Conservation (phyloP, 2,113 vertebrate species). For the Python bivittatus region DNA sequence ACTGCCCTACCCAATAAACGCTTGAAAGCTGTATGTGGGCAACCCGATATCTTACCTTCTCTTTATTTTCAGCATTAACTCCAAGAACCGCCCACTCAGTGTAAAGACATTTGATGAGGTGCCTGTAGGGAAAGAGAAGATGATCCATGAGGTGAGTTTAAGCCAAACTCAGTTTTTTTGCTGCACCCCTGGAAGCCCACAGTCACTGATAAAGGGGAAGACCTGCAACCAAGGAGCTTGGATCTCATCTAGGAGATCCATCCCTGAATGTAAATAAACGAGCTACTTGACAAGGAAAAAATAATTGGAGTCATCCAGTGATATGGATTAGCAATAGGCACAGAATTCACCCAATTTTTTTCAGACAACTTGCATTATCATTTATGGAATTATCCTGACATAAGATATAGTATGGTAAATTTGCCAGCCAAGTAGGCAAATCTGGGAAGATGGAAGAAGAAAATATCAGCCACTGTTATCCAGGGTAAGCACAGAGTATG, state of each 20-base stretch:
- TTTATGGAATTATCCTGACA: neutral
- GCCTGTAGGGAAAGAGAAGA: constrained; percentile 78
- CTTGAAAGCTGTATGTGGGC: neutral
- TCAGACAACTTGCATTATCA: neutral
- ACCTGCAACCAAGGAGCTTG: neutral
- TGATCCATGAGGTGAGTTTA: constrained; percentile 76
- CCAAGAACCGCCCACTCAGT: constrained; percentile 84
- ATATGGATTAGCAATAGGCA: neutral
- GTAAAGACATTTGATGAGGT: constrained; percentile 91
- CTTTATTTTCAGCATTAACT: constrained; percentile 65
- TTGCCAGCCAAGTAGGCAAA: neutral
- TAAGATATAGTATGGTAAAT: neutral
- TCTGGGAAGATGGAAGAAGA: neutral
- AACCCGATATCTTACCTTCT: neutral
- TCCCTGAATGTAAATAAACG: neutral
- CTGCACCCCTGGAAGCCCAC: constrained; percentile 8
- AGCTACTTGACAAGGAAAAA: neutral
- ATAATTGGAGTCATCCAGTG: too few relatives aligned
- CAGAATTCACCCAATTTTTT: neutral
- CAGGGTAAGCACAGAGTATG: neutral
- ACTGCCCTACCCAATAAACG: neutral
- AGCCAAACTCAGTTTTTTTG: constrained; percentile 1
- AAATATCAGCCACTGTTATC: neutral
- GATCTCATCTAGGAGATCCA: constrained; percentile 12
- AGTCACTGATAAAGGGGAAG: neutral